Base-by-base conservation (phyloP, 1,140 invertebrate genomes). In the Zophobas morio region DNA sequence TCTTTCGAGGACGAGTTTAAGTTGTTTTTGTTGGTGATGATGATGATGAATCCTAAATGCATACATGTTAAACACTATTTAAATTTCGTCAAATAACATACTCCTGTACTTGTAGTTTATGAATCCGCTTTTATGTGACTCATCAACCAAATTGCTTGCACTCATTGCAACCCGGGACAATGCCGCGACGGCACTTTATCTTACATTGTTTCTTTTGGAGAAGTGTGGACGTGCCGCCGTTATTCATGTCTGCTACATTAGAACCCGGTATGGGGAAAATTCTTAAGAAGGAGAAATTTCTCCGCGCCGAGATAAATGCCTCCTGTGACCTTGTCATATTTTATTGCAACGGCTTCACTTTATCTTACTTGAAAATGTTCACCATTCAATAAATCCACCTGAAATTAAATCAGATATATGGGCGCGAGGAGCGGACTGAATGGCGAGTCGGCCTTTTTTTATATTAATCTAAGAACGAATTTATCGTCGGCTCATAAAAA, bases 231-330 rank as follows among this genome's bases (percentile, higher is more conserved):
- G 60, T 66, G 37, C 36, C 37, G 39, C 39, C 40, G 60, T 66
- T 66, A 42, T 66, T 66, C 60, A 66, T 66, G 60, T 66, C 60
- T 42, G 60, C 60, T 66, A 66, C 60, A 66, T 66, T 66, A 66
- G 60, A 42, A 1, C 60, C 60, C 20, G 6, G 39, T 66, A 39
- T 42, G 39, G 60, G 60, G 32, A 42, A 66, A 66, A 37, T 42
- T 42, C 60, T 66, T 51, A 51, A 51, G 49, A 51, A 20, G 36
- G 60, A 33, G 35, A 66, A 66, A 66, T 66, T 66, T 66, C 39
- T 5, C 56, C 32, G n/a, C 33, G 37, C 32, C 35, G 60, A 66
- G 60, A 66, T 66, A 66, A 40, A 66, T 42, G 39, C 60, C 39
- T 66, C 2, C 39, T 6, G 32, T 66, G 60, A 66, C 60, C 60